Percentiles rank a stretch among this genome's conserved stretches.
phyloP scores from a whole-genome alignment of 2,113 vertebrate species.

The Pseudopipra pipra region DNA sequence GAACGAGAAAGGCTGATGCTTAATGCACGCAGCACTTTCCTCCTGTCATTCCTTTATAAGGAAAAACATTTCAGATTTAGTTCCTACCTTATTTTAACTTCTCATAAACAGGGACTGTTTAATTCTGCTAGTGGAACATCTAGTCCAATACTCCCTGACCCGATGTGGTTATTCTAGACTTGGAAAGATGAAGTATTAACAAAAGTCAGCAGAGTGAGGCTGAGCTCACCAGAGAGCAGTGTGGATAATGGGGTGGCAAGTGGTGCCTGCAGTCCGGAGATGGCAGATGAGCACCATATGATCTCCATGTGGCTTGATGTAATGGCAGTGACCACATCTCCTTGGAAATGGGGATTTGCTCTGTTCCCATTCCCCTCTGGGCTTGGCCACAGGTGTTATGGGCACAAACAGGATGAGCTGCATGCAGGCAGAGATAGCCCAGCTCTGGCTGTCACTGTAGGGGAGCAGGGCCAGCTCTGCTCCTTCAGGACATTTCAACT shows the following conservation, averaged over 20 bases:
- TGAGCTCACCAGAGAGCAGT: not conserved
- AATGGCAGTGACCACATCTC: not conserved
- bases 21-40: not conserved
- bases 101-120: not conserved
- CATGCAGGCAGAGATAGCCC: rapidly evolving
- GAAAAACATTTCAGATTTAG: conserved; percentile 13
- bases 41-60: conserved; percentile 38
- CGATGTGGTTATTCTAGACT: not conserved
- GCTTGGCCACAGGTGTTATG: not conserved
- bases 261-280: not conserved
- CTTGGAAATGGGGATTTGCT: not conserved
- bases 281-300: rapidly evolving
- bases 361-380: not conserved
- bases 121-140: not conserved
- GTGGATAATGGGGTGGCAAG: not conserved
- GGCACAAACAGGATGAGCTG: not conserved
- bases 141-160: not conserved
- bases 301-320: not conserved
- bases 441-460: not conserved
- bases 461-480: not conserved
- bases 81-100: conserved; percentile 44
- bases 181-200: not conserved
- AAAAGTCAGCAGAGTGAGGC: rapidly evolving
- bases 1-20: not conserved
- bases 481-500: not conserved